Evolutionary conservation across 1,140 invertebrate species (phyloP).

Genomic region (Zaprionus africanus): DNA sequence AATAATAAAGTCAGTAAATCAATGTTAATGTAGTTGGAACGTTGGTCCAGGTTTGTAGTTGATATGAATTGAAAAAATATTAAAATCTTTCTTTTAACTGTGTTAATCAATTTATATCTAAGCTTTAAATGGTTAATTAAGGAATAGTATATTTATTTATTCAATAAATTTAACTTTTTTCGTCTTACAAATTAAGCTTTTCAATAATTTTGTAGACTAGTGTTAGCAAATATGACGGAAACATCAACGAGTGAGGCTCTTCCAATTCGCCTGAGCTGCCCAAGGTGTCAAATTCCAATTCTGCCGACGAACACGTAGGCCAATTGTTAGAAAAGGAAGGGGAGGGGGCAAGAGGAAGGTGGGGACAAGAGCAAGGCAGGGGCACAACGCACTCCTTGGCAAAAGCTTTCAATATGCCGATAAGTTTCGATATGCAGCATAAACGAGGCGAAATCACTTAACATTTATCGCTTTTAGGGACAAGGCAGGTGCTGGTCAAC

Average conservation of each 20-base stretch:
- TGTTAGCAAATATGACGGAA: background rate
- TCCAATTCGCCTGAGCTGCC: background rate
- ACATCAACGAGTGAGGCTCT: background rate
- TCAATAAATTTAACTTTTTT: background rate
- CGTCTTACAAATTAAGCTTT: background rate
- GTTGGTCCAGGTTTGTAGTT: too few species aligned
- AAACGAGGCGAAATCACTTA: constrained; percentile 61
- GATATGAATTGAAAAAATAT: too few species aligned
- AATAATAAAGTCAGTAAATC: too few species aligned
- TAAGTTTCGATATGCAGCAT: constrained; percentile 14
- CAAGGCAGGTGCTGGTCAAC: constrained; percentile 69
- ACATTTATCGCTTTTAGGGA: constrained; percentile 74
- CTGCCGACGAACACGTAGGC: background rate
- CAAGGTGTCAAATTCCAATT: constrained; percentile 1
- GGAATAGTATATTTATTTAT: too few species aligned
- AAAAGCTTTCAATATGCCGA: constrained; percentile 9
- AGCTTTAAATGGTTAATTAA: background rate
- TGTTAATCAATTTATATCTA: background rate
- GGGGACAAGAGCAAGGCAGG: background rate
- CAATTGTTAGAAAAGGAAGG: background rate
- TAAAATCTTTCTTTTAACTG: background rate
- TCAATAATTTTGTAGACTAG: background rate
- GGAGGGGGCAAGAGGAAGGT: background rate
- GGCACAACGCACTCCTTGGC: background rate
- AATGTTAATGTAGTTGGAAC: too few species aligned